phyloP scores from a whole-genome alignment of 53 echinoderm and acorn worm species.

The Patiria pectinifera region DNA sequence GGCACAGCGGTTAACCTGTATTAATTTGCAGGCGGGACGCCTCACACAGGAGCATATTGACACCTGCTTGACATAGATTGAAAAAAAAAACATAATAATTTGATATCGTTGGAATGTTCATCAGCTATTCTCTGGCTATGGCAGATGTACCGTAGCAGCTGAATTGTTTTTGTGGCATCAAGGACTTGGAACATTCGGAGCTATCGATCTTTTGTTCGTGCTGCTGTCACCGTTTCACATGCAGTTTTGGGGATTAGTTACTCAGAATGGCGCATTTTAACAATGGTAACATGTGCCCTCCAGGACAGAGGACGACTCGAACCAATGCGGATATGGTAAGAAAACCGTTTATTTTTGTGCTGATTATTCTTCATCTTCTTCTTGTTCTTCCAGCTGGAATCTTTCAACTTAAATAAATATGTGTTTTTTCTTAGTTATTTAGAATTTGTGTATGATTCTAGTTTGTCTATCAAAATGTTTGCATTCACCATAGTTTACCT shows the following conservation, averaged over 20 bases:
- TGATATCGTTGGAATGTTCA: too few relatives aligned
- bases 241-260: neutral
- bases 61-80: neutral
- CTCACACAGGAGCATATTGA: neutral
- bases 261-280: slow-evolving; percentile 36
- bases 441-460: too few relatives aligned
- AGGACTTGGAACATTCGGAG: too few relatives aligned
- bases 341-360: neutral
- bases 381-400: neutral
- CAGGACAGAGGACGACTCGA: slow-evolving; percentile 21
- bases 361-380: neutral
- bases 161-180: neutral
- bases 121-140: too few relatives aligned
- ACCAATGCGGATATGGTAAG: slow-evolving; percentile 71
- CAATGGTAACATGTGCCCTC: slow-evolving; percentile 10
- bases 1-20: slow-evolving; percentile 2
- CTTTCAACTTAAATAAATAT: neutral
- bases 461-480: too few relatives aligned
- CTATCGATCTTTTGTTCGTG: neutral
- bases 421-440: neutral
- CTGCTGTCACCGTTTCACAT: neutral
- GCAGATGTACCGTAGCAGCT: neutral
- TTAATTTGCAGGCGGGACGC: slow-evolving; percentile 5
- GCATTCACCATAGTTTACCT: too few relatives aligned
- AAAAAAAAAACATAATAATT: neutral